A percentile compares a stretch with the other conserved stretches of the same genome.
phyloP scores from a whole-genome alignment of 2,888 invertebrate genomes.

The Ecliptopera silaceata region DNA sequence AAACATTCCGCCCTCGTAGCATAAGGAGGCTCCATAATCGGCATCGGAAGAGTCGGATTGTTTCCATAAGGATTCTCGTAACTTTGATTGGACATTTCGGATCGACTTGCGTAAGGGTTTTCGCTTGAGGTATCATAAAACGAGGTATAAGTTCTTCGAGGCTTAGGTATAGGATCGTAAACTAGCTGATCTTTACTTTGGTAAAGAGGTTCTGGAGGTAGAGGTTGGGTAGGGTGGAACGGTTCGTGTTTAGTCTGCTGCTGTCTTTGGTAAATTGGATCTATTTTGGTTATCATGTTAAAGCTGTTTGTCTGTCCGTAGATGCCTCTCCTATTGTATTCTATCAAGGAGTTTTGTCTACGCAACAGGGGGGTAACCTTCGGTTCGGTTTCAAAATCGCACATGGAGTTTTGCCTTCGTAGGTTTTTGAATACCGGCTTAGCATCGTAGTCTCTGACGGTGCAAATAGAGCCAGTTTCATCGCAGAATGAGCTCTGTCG shows the following conservation, averaged over 20 bases:
- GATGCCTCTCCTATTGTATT: slow-evolving; percentile 76
- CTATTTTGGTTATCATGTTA: slow-evolving; percentile 82
- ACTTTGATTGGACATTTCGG: slow-evolving; percentile 72
- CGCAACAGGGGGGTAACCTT: slow-evolving; percentile 80
- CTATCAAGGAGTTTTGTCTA: slow-evolving; percentile 80
- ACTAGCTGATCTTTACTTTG: slow-evolving; percentile 79
- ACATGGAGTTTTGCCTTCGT: slow-evolving; percentile 78
- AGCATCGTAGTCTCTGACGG: slow-evolving; percentile 74
- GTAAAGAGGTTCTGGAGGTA: slow-evolving; percentile 80
- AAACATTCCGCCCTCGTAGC: slow-evolving; percentile 48
- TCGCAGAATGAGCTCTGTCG: slow-evolving; percentile 79
- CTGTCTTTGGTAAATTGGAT: slow-evolving; percentile 81
- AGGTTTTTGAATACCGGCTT: slow-evolving; percentile 69
- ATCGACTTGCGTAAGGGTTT: slow-evolving; percentile 70
- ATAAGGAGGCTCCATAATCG: slow-evolving; percentile 64
- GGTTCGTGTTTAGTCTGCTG: slow-evolving; percentile 78
- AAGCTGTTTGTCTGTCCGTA: slow-evolving; percentile 75
- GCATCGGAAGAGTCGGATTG: slow-evolving; percentile 67
- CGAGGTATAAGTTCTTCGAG: slow-evolving; percentile 76
- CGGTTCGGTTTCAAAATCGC: slow-evolving; percentile 81
- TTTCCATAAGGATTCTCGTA: slow-evolving; percentile 75
- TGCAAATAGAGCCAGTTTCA: slow-evolving; percentile 73
- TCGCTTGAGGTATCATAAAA: slow-evolving; percentile 74
- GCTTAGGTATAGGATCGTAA: slow-evolving; percentile 80
- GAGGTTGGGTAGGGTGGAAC: slow-evolving; percentile 76